Conservation (phyloP, 2,888 invertebrate species). For the Sinhomidia bicolor region DNA sequence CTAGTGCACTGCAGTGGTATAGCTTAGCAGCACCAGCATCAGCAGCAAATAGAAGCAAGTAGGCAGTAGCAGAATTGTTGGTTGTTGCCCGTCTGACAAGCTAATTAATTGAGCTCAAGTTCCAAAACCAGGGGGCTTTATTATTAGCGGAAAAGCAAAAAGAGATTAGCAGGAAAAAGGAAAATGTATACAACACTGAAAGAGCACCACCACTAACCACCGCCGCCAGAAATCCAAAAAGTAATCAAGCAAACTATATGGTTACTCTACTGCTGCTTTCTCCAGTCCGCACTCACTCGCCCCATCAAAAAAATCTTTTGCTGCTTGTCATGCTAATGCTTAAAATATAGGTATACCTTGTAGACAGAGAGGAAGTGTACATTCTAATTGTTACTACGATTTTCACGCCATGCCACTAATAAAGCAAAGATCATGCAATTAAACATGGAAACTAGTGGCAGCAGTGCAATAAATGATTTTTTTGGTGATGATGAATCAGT, state of each 20-base stretch:
- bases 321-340: too few species aligned
- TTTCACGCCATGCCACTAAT: neutral
- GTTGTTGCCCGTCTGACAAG: constrained; percentile 71
- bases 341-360: neutral
- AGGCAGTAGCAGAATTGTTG: neutral
- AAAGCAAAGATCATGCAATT: constrained; percentile 22
- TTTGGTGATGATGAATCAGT: neutral
- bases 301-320: too few species aligned
- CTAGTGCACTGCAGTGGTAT: neutral
- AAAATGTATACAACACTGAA: too few species aligned
- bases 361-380: neutral
- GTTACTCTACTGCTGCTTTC: too few species aligned
- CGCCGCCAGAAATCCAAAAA: neutral
- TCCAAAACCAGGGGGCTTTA: constrained; percentile 59
- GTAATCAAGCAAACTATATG: constrained; percentile 9
- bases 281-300: too few species aligned
- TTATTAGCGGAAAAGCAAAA: neutral
- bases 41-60: neutral
- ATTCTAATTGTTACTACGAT: neutral
- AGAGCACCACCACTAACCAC: too few species aligned
- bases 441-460: neutral
- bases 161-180: constrained; percentile 10
- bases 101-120: constrained; percentile 79
- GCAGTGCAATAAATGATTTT: neutral
- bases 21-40: too few species aligned